phyloP scores from a whole-genome alignment of 2,113 vertebrate species.

The Osmerus eperlanus region DNA sequence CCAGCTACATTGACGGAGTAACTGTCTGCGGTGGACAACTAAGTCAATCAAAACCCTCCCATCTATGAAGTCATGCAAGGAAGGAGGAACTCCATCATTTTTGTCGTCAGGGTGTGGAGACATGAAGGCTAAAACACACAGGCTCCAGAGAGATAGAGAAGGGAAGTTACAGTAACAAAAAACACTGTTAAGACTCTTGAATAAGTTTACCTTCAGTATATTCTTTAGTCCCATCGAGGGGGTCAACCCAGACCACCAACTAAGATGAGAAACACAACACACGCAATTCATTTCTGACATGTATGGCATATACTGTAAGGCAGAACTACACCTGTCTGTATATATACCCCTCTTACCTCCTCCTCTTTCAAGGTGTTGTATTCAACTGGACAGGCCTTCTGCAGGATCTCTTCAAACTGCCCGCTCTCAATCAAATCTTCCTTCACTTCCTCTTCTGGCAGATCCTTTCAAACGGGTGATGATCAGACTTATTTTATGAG shows the following conservation, averaged over 20 bases:
- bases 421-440: conserved; percentile 86
- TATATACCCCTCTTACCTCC: conserved; percentile 73
- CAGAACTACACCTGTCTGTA: no score
- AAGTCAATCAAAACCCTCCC: no score
- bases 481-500: neutral
- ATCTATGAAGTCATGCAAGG: no score
- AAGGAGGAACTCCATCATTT: no score
- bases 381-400: conserved; percentile 82
- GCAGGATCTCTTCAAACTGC: conserved; percentile 83
- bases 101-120: no score
- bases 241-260: conserved; percentile 98
- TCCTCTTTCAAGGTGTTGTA: conserved; percentile 85
- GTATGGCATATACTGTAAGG: neutral
- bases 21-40: no score
- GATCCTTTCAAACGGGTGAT: conserved; percentile 72
- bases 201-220: conserved; percentile 90
- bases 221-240: conserved; percentile 96
- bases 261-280: conserved; percentile 55
- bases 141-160: no score
- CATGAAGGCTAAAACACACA: no score
- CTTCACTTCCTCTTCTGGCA: conserved; percentile 75
- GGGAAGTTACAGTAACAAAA: no score
- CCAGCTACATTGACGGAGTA: no score
- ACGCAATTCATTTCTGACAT: neutral
- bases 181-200: neutral